phyloP scores from a whole-genome alignment of 2,797 vertebrate genomes.

The Pantherophis vulpinus region DNA sequence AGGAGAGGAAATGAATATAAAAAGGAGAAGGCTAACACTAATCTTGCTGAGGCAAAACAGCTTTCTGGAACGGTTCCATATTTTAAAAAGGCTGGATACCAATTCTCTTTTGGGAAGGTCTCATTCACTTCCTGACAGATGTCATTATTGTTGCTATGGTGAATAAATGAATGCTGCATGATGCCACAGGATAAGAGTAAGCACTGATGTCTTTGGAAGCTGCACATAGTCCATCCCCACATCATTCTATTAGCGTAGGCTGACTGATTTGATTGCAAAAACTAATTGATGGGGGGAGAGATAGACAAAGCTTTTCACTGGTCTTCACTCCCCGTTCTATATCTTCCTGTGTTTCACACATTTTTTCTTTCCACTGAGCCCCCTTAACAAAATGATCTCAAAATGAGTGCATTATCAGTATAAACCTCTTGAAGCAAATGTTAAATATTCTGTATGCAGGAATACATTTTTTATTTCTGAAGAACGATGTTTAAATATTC shows the following conservation, averaged over 20 bases:
- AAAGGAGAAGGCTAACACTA: conserved; percentile 47
- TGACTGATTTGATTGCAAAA: conserved; percentile 49
- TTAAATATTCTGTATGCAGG: background rate
- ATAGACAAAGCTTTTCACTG: background rate
- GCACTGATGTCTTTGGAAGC: conserved; percentile 63
- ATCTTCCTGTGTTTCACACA: background rate
- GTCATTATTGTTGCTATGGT: conserved; percentile 78
- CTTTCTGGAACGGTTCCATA: conserved; percentile 56
- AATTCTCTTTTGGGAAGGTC: conserved; percentile 54
- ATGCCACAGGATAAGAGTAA: conserved; percentile 64
- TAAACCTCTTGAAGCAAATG: background rate
- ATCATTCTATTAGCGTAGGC: conserved; percentile 40
- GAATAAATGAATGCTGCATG: conserved; percentile 68
- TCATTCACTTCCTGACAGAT: conserved; percentile 51
- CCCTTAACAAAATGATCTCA: background rate
- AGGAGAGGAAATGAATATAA: conserved; percentile 54
- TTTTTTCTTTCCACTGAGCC: background rate
- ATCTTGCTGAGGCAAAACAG: conserved; percentile 41
- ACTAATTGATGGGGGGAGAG: conserved; percentile 36
- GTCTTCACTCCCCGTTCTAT: background rate
- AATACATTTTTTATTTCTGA: background rate
- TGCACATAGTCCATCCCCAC: conserved; percentile 42
- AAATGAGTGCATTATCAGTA: background rate
- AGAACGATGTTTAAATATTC: background rate
- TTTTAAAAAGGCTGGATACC: conserved; percentile 65